phyloP scores from a whole-genome alignment of 2,888 invertebrate species.

The Epinotia ramella region DNA sequence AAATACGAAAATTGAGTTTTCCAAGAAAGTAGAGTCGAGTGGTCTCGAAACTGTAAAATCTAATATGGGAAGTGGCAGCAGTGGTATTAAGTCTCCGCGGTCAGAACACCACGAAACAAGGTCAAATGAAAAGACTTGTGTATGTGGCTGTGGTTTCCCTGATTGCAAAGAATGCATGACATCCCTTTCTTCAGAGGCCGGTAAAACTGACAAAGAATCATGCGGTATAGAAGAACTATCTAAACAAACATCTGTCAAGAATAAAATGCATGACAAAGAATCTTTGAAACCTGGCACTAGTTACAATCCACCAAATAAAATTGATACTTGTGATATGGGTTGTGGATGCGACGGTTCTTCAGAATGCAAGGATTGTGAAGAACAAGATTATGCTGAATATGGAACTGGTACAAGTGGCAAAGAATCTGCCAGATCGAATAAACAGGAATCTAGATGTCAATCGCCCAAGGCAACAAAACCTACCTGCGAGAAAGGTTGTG shows the following conservation, averaged over 20 bases:
- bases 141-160: conserved; percentile 1
- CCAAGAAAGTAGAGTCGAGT: not conserved
- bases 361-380: not conserved
- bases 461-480: not conserved
- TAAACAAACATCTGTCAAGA: not conserved
- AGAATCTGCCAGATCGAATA: conserved; percentile 7
- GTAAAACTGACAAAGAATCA: not conserved
- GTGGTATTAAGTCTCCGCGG: not conserved
- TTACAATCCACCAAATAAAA: not conserved
- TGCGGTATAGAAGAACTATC: not conserved
- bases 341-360: conserved; percentile 14
- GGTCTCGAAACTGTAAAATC: conserved; percentile 1
- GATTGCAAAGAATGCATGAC: not conserved
- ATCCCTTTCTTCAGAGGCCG: not conserved
- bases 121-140: not conserved
- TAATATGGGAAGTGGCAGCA: not conserved
- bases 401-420: not conserved
- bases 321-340: not conserved
- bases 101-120: not conserved
- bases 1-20: not conserved
- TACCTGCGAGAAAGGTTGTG: conserved; percentile 12
- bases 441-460: not conserved
- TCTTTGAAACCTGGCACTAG: not conserved
- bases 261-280: not conserved
- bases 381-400: not conserved